These are phyloP conservation scores for Tethya wilhelma DNA, from an alignment of 37 sponge, comb jelly and placozoan species.

Conservation along the genomic window DNA sequence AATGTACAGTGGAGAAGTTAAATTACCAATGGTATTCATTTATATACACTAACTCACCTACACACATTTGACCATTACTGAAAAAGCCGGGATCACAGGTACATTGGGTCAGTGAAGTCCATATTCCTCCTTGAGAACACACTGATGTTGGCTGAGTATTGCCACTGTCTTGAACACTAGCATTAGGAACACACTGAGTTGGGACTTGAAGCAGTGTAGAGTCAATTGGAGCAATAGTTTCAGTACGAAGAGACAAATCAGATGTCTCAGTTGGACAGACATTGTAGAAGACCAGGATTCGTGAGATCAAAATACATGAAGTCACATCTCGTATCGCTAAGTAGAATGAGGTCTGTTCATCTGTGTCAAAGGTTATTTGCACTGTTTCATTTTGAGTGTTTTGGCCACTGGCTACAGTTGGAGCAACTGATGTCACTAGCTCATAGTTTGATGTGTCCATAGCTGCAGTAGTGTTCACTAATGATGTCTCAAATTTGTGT, in stretches of 20 bases:
- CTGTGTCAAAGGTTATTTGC: constrained; percentile 5
- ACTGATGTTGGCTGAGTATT: too few relatives aligned
- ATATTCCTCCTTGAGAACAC: too few relatives aligned
- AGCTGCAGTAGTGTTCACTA: constrained; percentile 10
- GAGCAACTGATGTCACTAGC: neutral
- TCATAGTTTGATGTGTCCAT: constrained; percentile 5
- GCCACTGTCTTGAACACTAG: too few relatives aligned
- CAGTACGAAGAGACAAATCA: constrained; percentile 24
- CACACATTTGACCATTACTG: too few relatives aligned
- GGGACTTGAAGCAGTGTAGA: too few relatives aligned
- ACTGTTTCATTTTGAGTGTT: neutral
- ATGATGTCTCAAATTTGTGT: constrained; percentile 7
- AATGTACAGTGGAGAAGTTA: too few relatives aligned
- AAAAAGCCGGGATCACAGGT: too few relatives aligned
- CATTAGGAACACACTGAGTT: too few relatives aligned
- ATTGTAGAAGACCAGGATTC: constrained; percentile 51
- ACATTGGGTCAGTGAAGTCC: too few relatives aligned
- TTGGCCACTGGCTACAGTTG: too few relatives aligned
- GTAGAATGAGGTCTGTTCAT: constrained; percentile 16
- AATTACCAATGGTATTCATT: too few relatives aligned
- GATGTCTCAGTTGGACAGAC: constrained; percentile 37
- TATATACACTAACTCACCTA: too few relatives aligned
- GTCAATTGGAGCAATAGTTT: constrained; percentile 43
- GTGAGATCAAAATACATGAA: constrained; percentile 31
- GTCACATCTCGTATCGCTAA: constrained; percentile 30